These are phyloP conservation scores for Paedocypris sp. DNA, from an alignment of 2,113 vertebrate genomes.

Conservation along the genomic window DNA sequence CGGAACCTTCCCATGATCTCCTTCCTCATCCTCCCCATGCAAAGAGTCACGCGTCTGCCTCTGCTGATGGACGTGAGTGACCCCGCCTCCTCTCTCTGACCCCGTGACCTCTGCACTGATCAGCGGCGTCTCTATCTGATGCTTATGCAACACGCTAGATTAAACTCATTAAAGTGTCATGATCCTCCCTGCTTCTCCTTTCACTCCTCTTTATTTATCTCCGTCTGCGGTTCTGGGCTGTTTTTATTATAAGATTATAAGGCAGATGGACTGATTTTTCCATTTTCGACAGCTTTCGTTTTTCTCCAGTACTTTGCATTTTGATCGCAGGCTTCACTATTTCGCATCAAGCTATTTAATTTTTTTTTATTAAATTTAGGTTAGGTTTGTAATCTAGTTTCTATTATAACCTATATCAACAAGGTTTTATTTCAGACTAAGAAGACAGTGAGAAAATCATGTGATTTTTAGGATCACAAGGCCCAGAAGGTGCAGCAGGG, in stretches of 20 bases:
- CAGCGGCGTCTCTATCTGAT: not conserved
- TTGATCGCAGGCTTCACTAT: no score
- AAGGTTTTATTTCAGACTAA: no score
- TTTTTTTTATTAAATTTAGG: not conserved
- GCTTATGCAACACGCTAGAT: conserved; percentile 30
- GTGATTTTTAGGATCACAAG: no score
- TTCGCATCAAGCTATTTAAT: conserved; percentile 14
- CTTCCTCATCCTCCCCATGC: conserved; percentile 97
- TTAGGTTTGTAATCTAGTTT: not conserved
- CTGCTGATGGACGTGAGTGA: conserved; percentile 90
- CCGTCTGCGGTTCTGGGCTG: not conserved
- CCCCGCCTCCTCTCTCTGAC: not conserved
- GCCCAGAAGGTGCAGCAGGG: no score
- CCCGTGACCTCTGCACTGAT: not conserved
- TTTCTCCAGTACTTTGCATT: no score
- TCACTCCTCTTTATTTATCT: not conserved
- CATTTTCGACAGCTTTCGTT: no score
- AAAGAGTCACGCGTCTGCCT: conserved; percentile 90
- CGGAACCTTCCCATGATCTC: conserved; percentile 93
- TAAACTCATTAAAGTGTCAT: not conserved
- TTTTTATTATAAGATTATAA: no score
- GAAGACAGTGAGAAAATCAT: no score
- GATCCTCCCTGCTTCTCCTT: conserved; percentile 10
- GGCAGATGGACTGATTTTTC: no score
- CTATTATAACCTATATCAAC: no score